These are phyloP conservation scores for Drosophila bunnanda DNA, from an alignment of 2,888 invertebrate species.

Conservation along the genomic window DNA sequence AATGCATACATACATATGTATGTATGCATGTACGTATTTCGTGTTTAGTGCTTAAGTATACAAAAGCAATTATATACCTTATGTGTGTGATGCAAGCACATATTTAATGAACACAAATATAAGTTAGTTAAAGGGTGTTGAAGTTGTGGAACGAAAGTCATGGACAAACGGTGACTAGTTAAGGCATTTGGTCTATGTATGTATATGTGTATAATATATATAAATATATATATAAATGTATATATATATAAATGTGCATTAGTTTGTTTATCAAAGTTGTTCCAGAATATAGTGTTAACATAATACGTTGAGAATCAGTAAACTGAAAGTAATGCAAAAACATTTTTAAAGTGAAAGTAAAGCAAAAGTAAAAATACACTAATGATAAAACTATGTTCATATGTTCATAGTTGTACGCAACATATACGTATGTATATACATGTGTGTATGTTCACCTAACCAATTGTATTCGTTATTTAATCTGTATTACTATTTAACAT, in stretches of 20 bases:
- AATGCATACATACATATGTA: constrained; percentile 6
- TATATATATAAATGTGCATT: neutral
- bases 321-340: neutral
- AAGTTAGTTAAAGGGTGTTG: neutral
- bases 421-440: neutral
- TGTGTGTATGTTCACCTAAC: neutral
- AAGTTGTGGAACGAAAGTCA: neutral
- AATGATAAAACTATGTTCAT: neutral
- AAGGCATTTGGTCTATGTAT: neutral
- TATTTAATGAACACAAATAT: neutral
- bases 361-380: neutral
- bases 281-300: neutral
- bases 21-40: constrained; percentile 7
- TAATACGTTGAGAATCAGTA: neutral
- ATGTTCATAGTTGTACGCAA: too few relatives aligned
- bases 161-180: constrained; percentile 1
- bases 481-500: neutral
- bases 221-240: neutral
- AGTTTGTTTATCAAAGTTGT: neutral
- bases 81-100: constrained; percentile 2
- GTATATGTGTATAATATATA: neutral
- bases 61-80: constrained; percentile 17
- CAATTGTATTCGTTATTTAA: neutral
- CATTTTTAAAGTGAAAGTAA: neutral
- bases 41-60: constrained; percentile 2